phyloP scores from a whole-genome alignment of 2,888 invertebrate species.

The Drosophila mettleri region DNA sequence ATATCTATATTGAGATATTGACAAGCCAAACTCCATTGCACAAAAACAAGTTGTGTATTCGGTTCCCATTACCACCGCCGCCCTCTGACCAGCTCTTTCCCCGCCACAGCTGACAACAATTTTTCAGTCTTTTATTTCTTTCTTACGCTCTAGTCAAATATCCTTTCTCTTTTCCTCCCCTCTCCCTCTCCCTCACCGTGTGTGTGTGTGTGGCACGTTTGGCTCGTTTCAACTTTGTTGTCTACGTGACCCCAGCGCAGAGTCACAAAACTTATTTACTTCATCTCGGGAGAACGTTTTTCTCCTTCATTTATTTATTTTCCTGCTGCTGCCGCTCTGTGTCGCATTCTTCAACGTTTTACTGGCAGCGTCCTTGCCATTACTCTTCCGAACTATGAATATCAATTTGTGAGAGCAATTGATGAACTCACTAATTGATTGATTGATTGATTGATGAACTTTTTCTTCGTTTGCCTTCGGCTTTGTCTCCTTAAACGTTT shows the following conservation, averaged over 20 bases:
- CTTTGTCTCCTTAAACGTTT: slow-evolving; percentile 12
- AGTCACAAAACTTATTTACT: slow-evolving; percentile 13
- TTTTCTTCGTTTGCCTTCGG: neutral
- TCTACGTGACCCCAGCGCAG: slow-evolving; percentile 24
- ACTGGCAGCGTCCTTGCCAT: slow-evolving; percentile 5
- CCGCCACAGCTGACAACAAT: slow-evolving; percentile 14
- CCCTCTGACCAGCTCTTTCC: too few relatives aligned
- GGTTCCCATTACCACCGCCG: neutral
- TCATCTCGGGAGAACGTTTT: slow-evolving; percentile 10
- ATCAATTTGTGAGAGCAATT: too few relatives aligned
- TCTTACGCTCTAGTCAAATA: neutral
- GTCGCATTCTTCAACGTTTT: slow-evolving; percentile 29
- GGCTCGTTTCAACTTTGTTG: slow-evolving; percentile 26
- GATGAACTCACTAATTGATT: neutral
- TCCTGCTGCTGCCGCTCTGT: slow-evolving; percentile 3
- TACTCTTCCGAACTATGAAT: slow-evolving; percentile 2
- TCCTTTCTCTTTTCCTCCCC: neutral
- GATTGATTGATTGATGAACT: neutral
- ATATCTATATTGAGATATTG: slow-evolving; percentile 21
- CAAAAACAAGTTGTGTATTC: slow-evolving; percentile 25
- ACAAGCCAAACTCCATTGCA: slow-evolving; percentile 29
- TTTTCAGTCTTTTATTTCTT: slow-evolving; percentile 12
- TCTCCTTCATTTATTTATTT: neutral
- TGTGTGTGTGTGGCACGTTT: slow-evolving; percentile 18
- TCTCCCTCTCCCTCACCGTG: neutral